These are phyloP conservation scores for Seriola quinqueradiata DNA, from an alignment of 2,113 vertebrate genomes.

Conservation along the genomic window DNA sequence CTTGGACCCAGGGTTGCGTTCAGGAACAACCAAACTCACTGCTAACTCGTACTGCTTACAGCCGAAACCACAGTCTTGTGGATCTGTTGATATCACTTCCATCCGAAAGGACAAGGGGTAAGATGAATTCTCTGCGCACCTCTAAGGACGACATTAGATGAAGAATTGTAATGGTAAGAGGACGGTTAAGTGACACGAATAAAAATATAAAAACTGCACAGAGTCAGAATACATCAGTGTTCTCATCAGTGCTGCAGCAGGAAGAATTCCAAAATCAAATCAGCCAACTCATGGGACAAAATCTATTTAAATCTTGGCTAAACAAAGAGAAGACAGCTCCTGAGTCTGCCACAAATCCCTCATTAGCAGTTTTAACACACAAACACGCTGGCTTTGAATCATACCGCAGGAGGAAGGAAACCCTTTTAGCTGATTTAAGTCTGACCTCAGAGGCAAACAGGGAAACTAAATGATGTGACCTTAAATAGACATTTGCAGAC, in stretches of 20 bases:
- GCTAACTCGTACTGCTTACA: background rate
- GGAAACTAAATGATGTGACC: constrained; percentile 28
- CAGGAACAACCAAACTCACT: background rate
- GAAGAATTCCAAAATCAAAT: constrained; percentile 14
- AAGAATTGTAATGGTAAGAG: background rate
- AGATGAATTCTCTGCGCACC: background rate
- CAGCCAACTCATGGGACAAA: constrained; percentile 22
- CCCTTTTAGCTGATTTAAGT: constrained; percentile 15
- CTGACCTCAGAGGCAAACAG: constrained; percentile 7
- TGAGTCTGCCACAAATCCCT: constrained; percentile 32
- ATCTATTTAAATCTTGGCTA: constrained; percentile 48
- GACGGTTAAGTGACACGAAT: background rate
- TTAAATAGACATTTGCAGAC: constrained; percentile 16
- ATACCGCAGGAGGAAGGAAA: constrained; percentile 1
- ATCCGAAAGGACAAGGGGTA: background rate
- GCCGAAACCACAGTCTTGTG: background rate
- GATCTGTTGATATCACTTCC: background rate
- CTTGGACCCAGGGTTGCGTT: background rate
- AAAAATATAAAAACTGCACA: background rate
- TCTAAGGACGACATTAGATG: background rate
- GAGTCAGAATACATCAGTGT: constrained; percentile 10
- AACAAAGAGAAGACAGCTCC: constrained; percentile 44
- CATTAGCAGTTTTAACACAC: constrained; percentile 38
- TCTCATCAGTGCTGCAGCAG: constrained; percentile 20
- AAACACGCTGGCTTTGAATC: constrained; percentile 19